Evolutionary conservation across 2,888 invertebrate species (phyloP), one percentile per base, ranked within the genome.

Genomic region (Parthenolecanium corni): DNA sequence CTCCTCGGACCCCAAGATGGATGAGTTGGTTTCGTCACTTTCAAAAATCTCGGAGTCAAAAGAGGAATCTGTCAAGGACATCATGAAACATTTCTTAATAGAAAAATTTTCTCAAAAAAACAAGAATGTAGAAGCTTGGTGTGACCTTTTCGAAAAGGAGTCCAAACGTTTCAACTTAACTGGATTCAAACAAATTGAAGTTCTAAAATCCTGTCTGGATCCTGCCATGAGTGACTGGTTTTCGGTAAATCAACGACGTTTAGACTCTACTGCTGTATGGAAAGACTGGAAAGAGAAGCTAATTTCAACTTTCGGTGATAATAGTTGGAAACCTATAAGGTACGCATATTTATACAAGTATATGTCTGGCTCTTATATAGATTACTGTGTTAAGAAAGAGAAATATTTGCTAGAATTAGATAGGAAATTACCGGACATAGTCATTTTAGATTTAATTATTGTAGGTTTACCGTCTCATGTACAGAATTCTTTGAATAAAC

Each of bases 61-160:
- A 24, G n/a, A 23, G 5, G 52, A 42, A 3, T 42, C 6, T 3
- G 3, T 14, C 44, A 9, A 4, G 18, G 4, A 42, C 6, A 42
- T 42, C 14, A 4, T 42, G 5, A 14, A 18, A 5, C 44, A 42
- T 42, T 9, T 42, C 14, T 14, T 58, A 24, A 20, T 36, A 20
- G 58, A 58, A n/a, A 58, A 47, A 18, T 58, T 58, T 47, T n/a
- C 3, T 38, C 31, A 21, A 9, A 61, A 51, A 51, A 36, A 51
- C 12, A 36, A 24, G 11, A 51, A 51, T 51, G 21, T 51, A 2
- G 40, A 51, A 61, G 14, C 49, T 2, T 61, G 38, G 40, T 51
- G 49, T 21, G 24, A 16, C 12, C 16, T 38, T 14, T 61, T 61
- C 51, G 40, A 51, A 21, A 47, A 24, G 36, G 49, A 61, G 16